Conservation (phyloP, 2,888 invertebrate species). For the Ennomos quercinarius region DNA sequence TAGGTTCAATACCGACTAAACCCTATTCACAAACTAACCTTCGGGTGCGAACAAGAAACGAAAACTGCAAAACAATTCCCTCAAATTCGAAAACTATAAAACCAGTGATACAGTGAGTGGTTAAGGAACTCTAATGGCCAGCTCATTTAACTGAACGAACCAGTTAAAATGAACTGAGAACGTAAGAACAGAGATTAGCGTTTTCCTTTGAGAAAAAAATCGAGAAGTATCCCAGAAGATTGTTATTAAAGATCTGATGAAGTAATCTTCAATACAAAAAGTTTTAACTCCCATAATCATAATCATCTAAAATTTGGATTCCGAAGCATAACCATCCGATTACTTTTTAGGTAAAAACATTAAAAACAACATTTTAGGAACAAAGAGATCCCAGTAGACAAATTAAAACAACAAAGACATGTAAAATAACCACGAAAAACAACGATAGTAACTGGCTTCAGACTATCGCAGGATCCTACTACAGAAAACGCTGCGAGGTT, state of each 20-base stretch:
- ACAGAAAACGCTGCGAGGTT: slow-evolving; percentile 60
- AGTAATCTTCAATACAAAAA: slow-evolving; percentile 10
- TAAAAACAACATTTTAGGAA: slow-evolving; percentile 38
- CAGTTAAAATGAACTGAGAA: neutral
- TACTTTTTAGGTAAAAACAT: slow-evolving; percentile 23
- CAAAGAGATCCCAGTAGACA: slow-evolving; percentile 36
- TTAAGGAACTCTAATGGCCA: no score
- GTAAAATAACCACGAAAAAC: slow-evolving; percentile 40
- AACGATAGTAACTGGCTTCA: slow-evolving; percentile 37
- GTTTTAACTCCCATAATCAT: slow-evolving; percentile 17
- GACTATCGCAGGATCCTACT: slow-evolving; percentile 40
- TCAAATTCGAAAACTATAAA: no score
- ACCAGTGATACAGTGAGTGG: no score
- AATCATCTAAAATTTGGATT: slow-evolving; percentile 17
- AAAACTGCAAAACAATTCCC: no score
- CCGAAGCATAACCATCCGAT: slow-evolving; percentile 17
- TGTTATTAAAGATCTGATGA: neutral
- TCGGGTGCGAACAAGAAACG: no score
- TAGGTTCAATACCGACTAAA: no score
- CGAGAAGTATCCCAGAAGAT: neutral
- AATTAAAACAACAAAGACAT: slow-evolving; percentile 38
- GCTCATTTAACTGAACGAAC: no score
- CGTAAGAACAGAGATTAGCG: neutral
- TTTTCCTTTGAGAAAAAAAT: neutral
- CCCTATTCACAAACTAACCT: no score